Base-by-base conservation (phyloP, 2,888 invertebrate genomes). In the Leptinotarsa peninsularis region DNA sequence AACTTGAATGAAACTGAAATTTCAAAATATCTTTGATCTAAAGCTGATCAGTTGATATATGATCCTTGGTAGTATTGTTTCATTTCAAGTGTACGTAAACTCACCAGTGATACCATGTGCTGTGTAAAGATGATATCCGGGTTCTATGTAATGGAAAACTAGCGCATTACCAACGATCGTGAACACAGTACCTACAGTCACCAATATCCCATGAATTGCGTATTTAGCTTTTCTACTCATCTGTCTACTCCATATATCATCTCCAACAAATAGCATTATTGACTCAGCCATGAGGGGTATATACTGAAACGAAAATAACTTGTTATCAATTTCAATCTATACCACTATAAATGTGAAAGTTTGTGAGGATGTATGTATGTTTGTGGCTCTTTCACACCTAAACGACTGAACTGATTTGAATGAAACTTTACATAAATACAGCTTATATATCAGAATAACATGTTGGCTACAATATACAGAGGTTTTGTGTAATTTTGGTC, bases 101-200 rank as follows among this genome's bases (percentile, higher is more conserved):
- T 67, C 80, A 86, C 87, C 86, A 75, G 85, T 84, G 66, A 86
- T 83, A 74, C 85, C 85, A 78, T 85, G 85, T 17, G 75, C 81
- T 49, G 85, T 85, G 66, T 82, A 80, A 17, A 85, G 78, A 76
- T 85, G 85, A 66, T 81, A 82, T 43, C 81, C 82, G 14, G 83
- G 76, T 67, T 68, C 10, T 21, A 82, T 71, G 73, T 83, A 81
- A 74, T 81, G 75, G 67, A 81, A 83, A 10, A 82, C 81, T 13
- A 84, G 75, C 23, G 80, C 79, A 74, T 83, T 81, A 49, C 86
- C 86, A 17, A 78, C 78, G 21, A 81, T 83, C 43, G 82, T 79
- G 27, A 84, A 75, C 10, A 80, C 72, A 13, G 83, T 83, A 49
- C 83, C 83, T 15, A 83, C 15, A 17, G 79, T 77, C 18, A 85